Evolutionary conservation across 1,140 invertebrate species (phyloP).

Genomic region (Drosophila athabasca): DNA sequence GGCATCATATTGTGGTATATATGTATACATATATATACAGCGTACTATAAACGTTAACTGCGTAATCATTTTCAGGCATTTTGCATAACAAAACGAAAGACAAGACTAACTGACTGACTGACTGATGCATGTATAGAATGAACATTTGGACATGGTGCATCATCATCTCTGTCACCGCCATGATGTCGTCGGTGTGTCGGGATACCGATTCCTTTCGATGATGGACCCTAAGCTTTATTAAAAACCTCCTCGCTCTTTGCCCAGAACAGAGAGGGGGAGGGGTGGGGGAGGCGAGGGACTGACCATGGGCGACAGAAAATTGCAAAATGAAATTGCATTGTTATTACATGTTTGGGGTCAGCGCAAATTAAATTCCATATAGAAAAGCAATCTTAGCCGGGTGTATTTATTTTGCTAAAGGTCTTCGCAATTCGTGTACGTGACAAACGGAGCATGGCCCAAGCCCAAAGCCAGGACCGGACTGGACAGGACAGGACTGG

Average conservation of each 20-base stretch:
- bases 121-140: too few relatives aligned
- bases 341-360: slow-evolving; percentile 82
- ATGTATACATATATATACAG: slow-evolving; percentile 7
- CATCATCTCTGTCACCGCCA: slow-evolving; percentile 48
- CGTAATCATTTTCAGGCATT: slow-evolving; percentile 57
- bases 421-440: slow-evolving; percentile 55
- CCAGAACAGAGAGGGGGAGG: too few relatives aligned
- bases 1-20: too few relatives aligned
- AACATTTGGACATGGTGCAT: too few relatives aligned
- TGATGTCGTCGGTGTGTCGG: background rate
- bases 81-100: slow-evolving; percentile 61
- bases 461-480: too few relatives aligned
- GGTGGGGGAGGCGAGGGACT: background rate
- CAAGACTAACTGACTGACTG: too few relatives aligned
- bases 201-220: too few relatives aligned
- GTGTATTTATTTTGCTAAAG: slow-evolving; percentile 75
- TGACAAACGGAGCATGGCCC: slow-evolving; percentile 49
- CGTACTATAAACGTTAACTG: slow-evolving; percentile 61
- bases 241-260: background rate
- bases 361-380: slow-evolving; percentile 83
- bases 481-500: slow-evolving; percentile 7
- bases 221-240: background rate
- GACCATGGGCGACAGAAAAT: slow-evolving; percentile 47
- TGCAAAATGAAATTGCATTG: slow-evolving; percentile 80
- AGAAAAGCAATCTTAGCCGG: slow-evolving; percentile 78